Evolutionary conservation across 2,113 vertebrate genomes (phyloP).

Genomic region (Excalfactoria chinensis): DNA sequence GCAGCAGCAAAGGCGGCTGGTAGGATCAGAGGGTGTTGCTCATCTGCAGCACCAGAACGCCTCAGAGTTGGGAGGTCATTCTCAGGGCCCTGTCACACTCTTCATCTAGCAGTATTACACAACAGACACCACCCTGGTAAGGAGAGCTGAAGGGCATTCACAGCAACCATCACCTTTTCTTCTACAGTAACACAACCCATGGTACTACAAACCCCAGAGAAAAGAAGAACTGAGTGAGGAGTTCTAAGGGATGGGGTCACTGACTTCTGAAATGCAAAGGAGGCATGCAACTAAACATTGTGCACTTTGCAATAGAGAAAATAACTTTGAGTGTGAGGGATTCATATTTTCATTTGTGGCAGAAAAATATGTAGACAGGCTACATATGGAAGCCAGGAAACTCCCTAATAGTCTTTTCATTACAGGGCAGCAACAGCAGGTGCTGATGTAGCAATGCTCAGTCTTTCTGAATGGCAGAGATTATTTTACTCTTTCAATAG

Average conservation of each 20-base stretch:
- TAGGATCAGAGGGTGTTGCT: background rate
- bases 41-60: background rate
- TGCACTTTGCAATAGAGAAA: background rate
- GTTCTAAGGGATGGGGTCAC: background rate
- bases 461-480: background rate
- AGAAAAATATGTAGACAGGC: background rate
- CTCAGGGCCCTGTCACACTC: background rate
- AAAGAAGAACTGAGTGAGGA: background rate
- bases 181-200: background rate
- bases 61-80: background rate
- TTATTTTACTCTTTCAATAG: background rate
- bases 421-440: background rate
- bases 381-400: background rate
- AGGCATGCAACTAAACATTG: background rate
- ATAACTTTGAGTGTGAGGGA: background rate
- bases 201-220: background rate
- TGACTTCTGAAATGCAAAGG: background rate
- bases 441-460: background rate
- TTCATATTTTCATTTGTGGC: fast-evolving
- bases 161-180: background rate
- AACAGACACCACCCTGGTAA: background rate
- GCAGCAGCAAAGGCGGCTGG: background rate
- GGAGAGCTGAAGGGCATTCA: background rate
- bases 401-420: background rate
- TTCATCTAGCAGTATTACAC: background rate